Percentiles rank a stretch among this genome's conserved stretches.
phyloP scores from a whole-genome alignment of 2,797 vertebrate species.

The Chiloscyllium punctatum region DNA sequence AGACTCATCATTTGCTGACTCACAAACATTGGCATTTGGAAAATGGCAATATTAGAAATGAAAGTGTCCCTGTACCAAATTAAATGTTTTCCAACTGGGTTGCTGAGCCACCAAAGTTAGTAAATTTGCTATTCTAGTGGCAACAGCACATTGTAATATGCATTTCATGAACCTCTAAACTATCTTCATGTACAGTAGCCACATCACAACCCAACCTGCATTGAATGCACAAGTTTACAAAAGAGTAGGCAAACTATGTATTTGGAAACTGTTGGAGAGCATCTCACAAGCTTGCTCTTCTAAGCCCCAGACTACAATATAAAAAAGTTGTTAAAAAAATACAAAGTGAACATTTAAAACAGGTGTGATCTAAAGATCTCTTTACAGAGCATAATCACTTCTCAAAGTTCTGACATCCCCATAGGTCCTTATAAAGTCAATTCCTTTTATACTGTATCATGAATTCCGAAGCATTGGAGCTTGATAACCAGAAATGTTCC shows the following conservation, averaged over 20 bases:
- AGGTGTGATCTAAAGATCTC: not conserved
- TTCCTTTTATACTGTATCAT: not conserved
- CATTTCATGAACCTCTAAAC: not conserved
- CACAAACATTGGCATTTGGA: not conserved
- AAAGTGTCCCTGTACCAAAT: not conserved
- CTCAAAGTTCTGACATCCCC: not conserved
- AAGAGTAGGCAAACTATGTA: not conserved
- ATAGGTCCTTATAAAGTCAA: not conserved
- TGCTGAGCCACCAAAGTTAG: not conserved
- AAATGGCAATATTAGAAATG: not conserved
- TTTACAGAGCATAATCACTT: not conserved
- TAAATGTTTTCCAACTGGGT: not conserved
- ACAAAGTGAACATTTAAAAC: not conserved
- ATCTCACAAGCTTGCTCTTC: not conserved
- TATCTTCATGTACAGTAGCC: not conserved
- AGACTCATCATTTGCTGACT: not conserved
- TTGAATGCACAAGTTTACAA: not conserved
- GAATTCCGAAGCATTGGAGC: not conserved
- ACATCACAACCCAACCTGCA: not conserved
- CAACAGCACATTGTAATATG: not conserved
- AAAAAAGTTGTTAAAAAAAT: not conserved
- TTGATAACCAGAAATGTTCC: not conserved
- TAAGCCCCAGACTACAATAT: not conserved
- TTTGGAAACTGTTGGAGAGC: not conserved
- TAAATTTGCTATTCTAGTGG: not conserved